phyloP scores from a whole-genome alignment of 1,140 invertebrate genomes.

The Trinorchestia longiramus region DNA sequence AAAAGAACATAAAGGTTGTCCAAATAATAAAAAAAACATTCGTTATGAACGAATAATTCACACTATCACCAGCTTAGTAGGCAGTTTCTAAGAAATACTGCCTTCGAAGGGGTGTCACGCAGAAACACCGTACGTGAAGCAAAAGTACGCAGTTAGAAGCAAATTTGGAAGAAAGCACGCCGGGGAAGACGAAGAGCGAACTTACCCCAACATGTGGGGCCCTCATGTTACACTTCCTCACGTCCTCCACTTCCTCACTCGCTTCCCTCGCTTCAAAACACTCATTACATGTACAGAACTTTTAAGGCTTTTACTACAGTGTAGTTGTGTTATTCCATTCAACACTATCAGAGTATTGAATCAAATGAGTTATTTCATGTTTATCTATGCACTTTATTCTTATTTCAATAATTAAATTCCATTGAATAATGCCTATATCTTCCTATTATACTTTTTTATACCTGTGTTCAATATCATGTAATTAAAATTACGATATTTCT shows the following conservation, averaged over 20 bases:
- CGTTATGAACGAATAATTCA: no score
- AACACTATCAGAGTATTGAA: neutral
- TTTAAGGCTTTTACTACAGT: neutral
- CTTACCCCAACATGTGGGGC: constrained; percentile 42
- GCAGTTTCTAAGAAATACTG: neutral
- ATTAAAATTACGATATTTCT: neutral
- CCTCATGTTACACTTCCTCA: constrained; percentile 52
- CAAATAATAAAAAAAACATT: neutral
- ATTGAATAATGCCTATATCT: no score
- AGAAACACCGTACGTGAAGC: neutral
- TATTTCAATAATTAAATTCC: neutral
- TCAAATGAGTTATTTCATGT: neutral
- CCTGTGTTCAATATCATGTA: neutral
- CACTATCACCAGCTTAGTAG: neutral
- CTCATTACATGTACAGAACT: neutral
- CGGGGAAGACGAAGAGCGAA: constrained; percentile 36
- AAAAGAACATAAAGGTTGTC: no score
- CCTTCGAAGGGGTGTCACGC: neutral
- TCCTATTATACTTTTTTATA: no score
- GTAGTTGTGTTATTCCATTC: neutral
- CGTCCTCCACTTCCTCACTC: constrained; percentile 17
- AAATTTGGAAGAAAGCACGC: constrained; percentile 35
- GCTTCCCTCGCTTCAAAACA: neutral
- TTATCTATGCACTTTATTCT: neutral
- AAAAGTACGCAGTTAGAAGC: constrained; percentile 4